Conservation (phyloP, 1,140 invertebrate genomes). For the Drosophila elegans region DNA sequence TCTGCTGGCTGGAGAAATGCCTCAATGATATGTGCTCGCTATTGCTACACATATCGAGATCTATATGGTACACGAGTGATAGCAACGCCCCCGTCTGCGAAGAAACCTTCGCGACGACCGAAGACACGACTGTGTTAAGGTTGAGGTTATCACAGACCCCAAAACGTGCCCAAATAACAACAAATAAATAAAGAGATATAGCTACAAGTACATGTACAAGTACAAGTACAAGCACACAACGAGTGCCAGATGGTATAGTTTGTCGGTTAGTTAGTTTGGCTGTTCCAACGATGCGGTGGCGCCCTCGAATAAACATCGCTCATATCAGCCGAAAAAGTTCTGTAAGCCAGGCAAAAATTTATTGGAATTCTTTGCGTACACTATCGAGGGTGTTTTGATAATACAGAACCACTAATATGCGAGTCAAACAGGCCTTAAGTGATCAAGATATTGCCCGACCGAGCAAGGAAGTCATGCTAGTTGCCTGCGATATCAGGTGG, state of each 20-base stretch:
- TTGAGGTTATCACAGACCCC: constrained; percentile 72
- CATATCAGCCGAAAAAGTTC: constrained; percentile 35
- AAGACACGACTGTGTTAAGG: constrained; percentile 64
- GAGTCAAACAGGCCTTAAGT: constrained; percentile 67
- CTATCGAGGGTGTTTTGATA: constrained; percentile 47
- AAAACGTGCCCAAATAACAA: constrained; percentile 61
- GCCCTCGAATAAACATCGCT: constrained; percentile 24
- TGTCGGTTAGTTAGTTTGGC: constrained; percentile 9
- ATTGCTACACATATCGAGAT: constrained; percentile 27
- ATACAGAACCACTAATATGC: constrained; percentile 47
- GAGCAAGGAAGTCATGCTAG: constrained; percentile 3
- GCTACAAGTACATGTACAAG: constrained; percentile 40
- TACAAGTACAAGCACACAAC: constrained; percentile 38
- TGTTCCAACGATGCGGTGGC: constrained; percentile 11
- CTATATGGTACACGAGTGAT: constrained; percentile 27
- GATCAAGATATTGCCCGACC: constrained; percentile 54
- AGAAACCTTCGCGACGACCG: constrained; percentile 36
- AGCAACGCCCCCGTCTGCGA: constrained; percentile 29
- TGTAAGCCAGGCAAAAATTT: constrained; percentile 36
- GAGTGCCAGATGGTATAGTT: constrained; percentile 39
- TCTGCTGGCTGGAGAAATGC: constrained; percentile 35
- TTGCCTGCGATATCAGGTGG: constrained; percentile 14
- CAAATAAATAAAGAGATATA: constrained; percentile 35
- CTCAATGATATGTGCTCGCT: constrained; percentile 25
- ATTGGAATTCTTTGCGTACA: constrained; percentile 50